Evolutionary conservation across 2,888 invertebrate genomes (phyloP).

Genomic region (Nebria brevicollis): DNA sequence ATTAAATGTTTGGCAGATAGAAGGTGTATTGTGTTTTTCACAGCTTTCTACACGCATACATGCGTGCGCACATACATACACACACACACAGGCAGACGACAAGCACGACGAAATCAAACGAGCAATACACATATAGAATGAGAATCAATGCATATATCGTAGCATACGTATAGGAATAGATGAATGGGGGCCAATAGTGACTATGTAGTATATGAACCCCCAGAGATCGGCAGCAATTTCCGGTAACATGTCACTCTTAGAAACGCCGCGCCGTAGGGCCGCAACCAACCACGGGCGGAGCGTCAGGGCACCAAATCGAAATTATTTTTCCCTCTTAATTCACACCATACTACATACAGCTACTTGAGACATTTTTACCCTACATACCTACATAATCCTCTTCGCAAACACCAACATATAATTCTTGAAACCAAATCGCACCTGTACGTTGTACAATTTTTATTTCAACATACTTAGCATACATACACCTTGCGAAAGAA

Average conservation of each 20-base stretch:
- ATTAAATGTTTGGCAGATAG: conserved; percentile 1
- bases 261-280: conserved; percentile 3
- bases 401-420: too few species aligned
- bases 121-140: conserved; percentile 4
- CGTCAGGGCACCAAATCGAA: too few species aligned
- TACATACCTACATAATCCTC: too few species aligned
- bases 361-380: too few species aligned
- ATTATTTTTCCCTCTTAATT: too few species aligned
- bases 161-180: neutral
- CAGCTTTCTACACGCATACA: neutral
- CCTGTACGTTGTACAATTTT: too few species aligned
- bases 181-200: conserved; percentile 42
- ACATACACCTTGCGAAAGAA: too few species aligned
- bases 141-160: conserved; percentile 45
- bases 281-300: neutral
- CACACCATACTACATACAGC: too few species aligned
- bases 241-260: conserved; percentile 62
- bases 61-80: too few species aligned
- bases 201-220: conserved; percentile 51
- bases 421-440: too few species aligned
- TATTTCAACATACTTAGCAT: too few species aligned
- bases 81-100: neutral
- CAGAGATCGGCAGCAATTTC: conserved; percentile 65
- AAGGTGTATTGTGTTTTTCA: conserved; percentile 30
- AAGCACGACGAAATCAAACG: neutral